phyloP scores from a whole-genome alignment of 2,113 vertebrate species.

The Tachuris rubrigastra region DNA sequence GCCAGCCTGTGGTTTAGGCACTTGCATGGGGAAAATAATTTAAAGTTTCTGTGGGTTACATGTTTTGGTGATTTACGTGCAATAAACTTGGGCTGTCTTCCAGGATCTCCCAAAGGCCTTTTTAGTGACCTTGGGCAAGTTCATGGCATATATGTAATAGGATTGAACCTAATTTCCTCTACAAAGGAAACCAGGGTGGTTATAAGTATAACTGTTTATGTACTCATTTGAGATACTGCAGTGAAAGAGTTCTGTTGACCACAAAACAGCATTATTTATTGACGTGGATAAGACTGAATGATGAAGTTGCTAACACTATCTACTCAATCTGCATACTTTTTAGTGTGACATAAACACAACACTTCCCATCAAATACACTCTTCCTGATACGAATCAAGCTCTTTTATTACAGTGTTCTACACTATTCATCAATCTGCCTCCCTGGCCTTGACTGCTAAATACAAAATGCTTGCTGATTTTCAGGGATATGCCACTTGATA shows the following conservation, averaged over 20 bases:
- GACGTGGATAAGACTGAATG: neutral
- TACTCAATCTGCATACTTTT: slow-evolving; percentile 55
- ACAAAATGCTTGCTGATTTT: slow-evolving; percentile 41
- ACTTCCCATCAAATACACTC: slow-evolving; percentile 22
- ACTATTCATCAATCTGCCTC: slow-evolving; percentile 35
- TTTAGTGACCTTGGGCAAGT: neutral
- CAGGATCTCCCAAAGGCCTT: neutral
- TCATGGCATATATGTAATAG: slow-evolving; percentile 6
- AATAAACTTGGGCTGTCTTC: neutral
- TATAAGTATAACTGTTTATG: neutral
- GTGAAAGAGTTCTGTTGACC: neutral
- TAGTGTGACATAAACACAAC: slow-evolving; percentile 48
- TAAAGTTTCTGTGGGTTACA: neutral
- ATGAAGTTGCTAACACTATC: slow-evolving; percentile 31
- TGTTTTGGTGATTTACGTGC: neutral
- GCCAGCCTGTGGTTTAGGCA: neutral
- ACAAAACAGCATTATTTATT: slow-evolving; percentile 15
- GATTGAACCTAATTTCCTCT: neutral
- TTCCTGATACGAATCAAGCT: slow-evolving; percentile 14
- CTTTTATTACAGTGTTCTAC: slow-evolving; percentile 23
- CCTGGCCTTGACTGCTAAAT: slow-evolving; percentile 25
- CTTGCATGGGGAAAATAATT: neutral
- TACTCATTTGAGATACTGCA: neutral
- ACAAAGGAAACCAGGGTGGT: neutral
- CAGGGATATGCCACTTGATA: neutral